Conservation (phyloP, 2,888 invertebrate genomes). For the Phortica magna region DNA sequence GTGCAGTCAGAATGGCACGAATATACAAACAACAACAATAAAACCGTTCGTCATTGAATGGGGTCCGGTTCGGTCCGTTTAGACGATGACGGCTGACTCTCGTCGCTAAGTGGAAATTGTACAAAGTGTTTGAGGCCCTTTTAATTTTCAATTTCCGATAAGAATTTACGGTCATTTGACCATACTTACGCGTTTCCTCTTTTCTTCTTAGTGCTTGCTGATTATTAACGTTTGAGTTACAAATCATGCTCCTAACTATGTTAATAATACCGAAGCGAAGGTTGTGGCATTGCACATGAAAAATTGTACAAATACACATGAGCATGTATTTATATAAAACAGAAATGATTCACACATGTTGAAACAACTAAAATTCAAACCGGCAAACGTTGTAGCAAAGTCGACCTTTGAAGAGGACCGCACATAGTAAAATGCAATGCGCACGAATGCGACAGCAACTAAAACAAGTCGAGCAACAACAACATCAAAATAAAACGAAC, state of each 20-base stretch:
- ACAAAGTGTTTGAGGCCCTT: not conserved
- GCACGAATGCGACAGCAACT: not conserved
- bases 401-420: not conserved
- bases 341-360: not conserved
- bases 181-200: not conserved
- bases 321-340: not conserved
- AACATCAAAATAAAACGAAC: constrained; percentile 3
- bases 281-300: constrained; percentile 14
- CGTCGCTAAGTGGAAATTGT: not conserved
- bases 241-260: not conserved
- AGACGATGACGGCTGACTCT: not conserved
- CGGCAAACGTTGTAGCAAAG: not conserved
- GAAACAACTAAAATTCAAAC: constrained; percentile 10
- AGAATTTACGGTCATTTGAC: not conserved
- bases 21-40: not conserved
- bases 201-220: not conserved
- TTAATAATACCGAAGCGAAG: not conserved
- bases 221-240: too few relatives aligned
- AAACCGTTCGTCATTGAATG: not conserved
- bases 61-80: too few relatives aligned
- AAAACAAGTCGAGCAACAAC: not conserved
- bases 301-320: not conserved
- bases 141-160: constrained; percentile 18
- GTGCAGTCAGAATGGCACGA: not conserved
- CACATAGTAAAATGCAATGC: not conserved